Evolutionary conservation across 2,113 vertebrate species (phyloP), one percentile per base, ranked within the genome.

Genomic region (Pleuronectes platessa): DNA sequence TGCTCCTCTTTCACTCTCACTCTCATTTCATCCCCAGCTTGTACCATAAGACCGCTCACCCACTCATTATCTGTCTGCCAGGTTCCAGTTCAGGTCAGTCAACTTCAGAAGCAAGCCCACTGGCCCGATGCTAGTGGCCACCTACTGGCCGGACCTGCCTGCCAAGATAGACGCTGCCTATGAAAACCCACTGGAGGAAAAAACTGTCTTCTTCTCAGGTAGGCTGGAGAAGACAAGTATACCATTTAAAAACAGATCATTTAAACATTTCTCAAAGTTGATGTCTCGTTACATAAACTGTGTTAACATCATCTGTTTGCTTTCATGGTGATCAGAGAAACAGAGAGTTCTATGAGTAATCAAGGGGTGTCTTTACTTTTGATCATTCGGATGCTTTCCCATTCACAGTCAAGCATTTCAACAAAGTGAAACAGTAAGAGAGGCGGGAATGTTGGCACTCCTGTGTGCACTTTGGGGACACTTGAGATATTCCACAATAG

Each of bases 171-270:
- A 99, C 21, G 98, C 98, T 12, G 97, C 95, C 58, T 99, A 99
- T 0, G 97, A 99, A 89, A 95, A 96, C 61, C 97, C 98, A 14
- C 90, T 96, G 81, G 97, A 97, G 0, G 97, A 99, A 89, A 99
- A 97, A 75, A 92, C 97, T 0, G 93, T 98, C 21, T 99, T 99
- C 93, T 99, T 99, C 70, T 86, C 98, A 96, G 98, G 98, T 99
- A 93, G 40, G 40, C 55, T 27, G 45, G 2, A 76, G 27, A 61
- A 67, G 67, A 56, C 2, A 47, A 69, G 21, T 62, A 61, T 53
- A 20, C 20, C 51, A 31, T 24, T 47, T 17, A 47, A 14, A 47
- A 66, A 76, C 31, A 63, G 17, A 17, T 17, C 11, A 76, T 68
- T 55, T 20, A 14, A 24, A 61, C 40, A 24, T 6, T 23, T 14